Base-by-base conservation (phyloP, 2,888 invertebrate genomes). In the Xestoiulus laeticollis region DNA sequence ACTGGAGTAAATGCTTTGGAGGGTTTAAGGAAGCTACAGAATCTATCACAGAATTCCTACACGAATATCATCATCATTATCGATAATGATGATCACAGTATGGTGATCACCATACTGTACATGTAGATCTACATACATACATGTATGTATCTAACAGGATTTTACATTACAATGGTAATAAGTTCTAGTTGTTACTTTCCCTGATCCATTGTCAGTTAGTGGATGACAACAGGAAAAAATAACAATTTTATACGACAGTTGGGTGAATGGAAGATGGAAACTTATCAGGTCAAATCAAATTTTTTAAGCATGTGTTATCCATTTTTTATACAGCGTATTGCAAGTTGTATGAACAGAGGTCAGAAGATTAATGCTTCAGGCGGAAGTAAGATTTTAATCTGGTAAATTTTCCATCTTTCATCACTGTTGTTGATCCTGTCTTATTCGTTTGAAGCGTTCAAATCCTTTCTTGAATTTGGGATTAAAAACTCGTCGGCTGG, bases 91-190 rank as follows among this genome's bases (percentile, higher is more conserved):
- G n/a, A n/a, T n/a, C n/a, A n/a, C n/a, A n/a, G n/a, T n/a, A n/a
- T n/a, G n/a, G n/a, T n/a, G n/a, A n/a, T n/a, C n/a, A n/a, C n/a
- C n/a, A n/a, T n/a, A n/a, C n/a, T n/a, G n/a, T 53, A 53, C 12
- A 16, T 4, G 53, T 16, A 10, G 6, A 43, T 43, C 6, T 43
- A 43, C 43, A 43, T 43, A 43, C 43, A 0, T 12, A 44, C 14
- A 44, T 44, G 44, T 12, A 44, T 59, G 59, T 19, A n/a, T 59
- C 59, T n/a, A 59, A 19, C 59, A n/a, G 59, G 59, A n/a, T 59
- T 53, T 59, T 59, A 22, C 59, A n/a, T 5, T n/a, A 59, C 59
- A n/a, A 59, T 59, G 59, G 59, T 59, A 59, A 59, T 59, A 59
- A 59, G 68, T 22, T 22, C 68, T 68, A 68, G 68, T 68, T 68